Evolutionary conservation across 2,113 vertebrate genomes (phyloP).

Genomic region (Notiomystis cincta): DNA sequence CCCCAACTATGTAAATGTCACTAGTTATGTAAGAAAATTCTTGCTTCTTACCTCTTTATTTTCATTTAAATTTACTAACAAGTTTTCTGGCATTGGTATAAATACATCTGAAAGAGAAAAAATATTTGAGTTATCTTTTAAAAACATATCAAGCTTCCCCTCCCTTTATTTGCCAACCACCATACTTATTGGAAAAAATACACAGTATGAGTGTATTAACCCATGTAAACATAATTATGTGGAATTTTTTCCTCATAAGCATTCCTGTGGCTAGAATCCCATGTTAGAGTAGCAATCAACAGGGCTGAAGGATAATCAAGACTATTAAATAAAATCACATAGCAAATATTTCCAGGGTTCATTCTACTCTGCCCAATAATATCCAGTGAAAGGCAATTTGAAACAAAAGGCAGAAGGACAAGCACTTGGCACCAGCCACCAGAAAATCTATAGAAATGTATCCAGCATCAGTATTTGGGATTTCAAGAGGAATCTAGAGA

Average conservation of each 20-base stretch:
- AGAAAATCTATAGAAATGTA: neutral
- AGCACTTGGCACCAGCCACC: neutral
- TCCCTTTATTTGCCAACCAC: neutral
- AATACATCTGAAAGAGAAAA: constrained; percentile 87
- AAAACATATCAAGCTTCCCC: neutral
- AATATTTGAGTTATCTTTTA: neutral
- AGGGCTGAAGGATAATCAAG: neutral
- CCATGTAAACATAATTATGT: neutral
- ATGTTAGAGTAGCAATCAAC: neutral
- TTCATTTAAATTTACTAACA: constrained; percentile 95
- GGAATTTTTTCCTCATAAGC: neutral
- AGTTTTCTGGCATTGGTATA: constrained; percentile 96
- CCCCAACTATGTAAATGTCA: neutral
- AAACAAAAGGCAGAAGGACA: neutral
- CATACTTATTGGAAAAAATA: neutral
- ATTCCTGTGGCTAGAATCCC: neutral
- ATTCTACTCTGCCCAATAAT: neutral
- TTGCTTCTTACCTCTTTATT: constrained; percentile 93
- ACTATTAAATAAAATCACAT: neutral
- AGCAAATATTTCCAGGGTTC: neutral
- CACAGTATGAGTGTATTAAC: neutral
- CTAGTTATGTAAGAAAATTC: constrained; percentile 2
- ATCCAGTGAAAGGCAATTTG: neutral
- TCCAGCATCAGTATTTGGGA: neutral
- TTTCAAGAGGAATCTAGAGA: neutral